A percentile compares a stretch with the other conserved stretches of the same genome.
These are phyloP conservation scores for Erebia ligea DNA, from an alignment of 2,888 invertebrate genomes.

Conservation along the genomic window DNA sequence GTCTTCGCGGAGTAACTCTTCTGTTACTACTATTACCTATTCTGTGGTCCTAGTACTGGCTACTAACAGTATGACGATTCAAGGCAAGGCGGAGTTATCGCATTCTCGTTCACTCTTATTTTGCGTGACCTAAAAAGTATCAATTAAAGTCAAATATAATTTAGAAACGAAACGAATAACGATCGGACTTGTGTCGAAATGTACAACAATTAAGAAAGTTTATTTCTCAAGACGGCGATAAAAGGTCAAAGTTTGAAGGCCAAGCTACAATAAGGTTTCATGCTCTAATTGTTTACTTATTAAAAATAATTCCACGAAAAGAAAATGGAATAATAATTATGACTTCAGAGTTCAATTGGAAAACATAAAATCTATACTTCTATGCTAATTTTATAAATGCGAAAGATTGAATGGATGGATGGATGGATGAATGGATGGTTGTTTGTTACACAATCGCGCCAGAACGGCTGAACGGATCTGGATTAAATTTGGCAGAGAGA, in stretches of 20 bases:
- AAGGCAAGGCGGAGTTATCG: no score
- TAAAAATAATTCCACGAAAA: neutral
- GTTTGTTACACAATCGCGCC: no score
- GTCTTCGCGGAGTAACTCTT: no score
- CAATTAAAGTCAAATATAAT: neutral
- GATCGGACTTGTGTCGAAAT: conserved; percentile 12
- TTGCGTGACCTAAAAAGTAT: neutral
- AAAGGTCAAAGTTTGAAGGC: conserved; percentile 6
- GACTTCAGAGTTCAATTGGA: neutral
- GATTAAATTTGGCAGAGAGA: no score
- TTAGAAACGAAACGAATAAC: conserved; percentile 2
- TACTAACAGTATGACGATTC: no score
- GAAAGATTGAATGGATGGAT: no score
- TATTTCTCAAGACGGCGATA: conserved; percentile 13
- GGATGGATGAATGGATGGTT: no score
- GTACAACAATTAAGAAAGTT: conserved; percentile 15
- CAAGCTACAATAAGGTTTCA: conserved; percentile 15
- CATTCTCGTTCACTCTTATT: no score
- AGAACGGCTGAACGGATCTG: no score
- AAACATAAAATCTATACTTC: no score
- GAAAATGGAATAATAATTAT: neutral
- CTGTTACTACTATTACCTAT: no score
- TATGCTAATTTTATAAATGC: neutral
- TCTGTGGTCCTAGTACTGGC: no score
- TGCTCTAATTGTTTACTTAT: conserved; percentile 22